Conservation (phyloP, 64 coral and sea anemone genomes). For the Pocillopora verrucosa region DNA sequence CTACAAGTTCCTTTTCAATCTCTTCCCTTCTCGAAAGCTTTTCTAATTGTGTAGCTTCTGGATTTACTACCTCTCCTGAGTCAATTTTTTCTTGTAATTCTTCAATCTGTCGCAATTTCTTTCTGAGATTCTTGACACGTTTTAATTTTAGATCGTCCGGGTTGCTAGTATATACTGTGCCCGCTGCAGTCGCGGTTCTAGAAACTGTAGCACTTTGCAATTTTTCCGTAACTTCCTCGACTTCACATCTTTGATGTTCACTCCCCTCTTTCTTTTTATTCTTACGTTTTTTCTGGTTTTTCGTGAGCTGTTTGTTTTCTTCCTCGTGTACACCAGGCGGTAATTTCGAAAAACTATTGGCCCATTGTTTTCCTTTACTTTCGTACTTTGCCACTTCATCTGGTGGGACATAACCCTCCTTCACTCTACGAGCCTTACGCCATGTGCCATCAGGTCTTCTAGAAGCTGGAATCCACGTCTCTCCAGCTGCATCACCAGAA, state of each 20-base stretch:
- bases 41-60: constrained; percentile 80
- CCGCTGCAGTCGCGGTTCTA: constrained; percentile 43
- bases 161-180: constrained; percentile 51
- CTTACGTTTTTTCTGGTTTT: constrained; percentile 89
- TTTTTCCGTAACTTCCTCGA: constrained; percentile 54
- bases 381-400: constrained; percentile 98
- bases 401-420: constrained; percentile 93
- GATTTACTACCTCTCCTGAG: constrained; percentile 74
- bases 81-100: constrained; percentile 90
- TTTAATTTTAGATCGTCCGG: constrained; percentile 89
- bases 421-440: constrained; percentile 94
- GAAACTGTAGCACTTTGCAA: constrained; percentile 50
- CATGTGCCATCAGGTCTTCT: constrained; percentile 91
- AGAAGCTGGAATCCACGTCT: constrained; percentile 91
- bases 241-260: constrained; percentile 14
- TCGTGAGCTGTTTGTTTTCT: constrained; percentile 39
- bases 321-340: constrained; percentile 74
- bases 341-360: constrained; percentile 55
- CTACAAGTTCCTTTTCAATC: constrained; percentile 77
- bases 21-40: constrained; percentile 76
- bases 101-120: constrained; percentile 89
- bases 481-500: neutral
- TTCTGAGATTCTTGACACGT: constrained; percentile 83
- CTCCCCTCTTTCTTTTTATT: constrained; percentile 65
- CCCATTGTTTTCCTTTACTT: constrained; percentile 98